Percentiles rank a stretch among this genome's conserved stretches.
These are phyloP conservation scores for Peromyscus attwateri DNA, from an alignment of 2,797 vertebrate genomes.

Conservation along the genomic window DNA sequence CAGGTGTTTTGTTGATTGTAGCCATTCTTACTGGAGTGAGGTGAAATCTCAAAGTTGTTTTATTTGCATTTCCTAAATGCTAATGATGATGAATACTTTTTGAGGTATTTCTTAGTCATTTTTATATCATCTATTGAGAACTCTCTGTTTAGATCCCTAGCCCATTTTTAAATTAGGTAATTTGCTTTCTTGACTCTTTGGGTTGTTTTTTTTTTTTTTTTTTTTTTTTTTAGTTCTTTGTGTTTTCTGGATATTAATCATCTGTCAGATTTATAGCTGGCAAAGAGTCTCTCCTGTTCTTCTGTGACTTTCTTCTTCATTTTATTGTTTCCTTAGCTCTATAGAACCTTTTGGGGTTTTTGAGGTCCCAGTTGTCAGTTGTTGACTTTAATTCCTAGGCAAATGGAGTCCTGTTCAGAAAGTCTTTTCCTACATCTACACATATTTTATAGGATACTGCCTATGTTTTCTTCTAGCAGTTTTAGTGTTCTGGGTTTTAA, in stretches of 20 bases:
- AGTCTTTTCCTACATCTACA: background rate
- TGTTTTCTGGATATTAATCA: background rate
- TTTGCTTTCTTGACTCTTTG: background rate
- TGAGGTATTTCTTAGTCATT: background rate
- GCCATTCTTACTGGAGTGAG: background rate
- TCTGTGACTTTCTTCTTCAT: background rate
- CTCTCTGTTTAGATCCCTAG: background rate
- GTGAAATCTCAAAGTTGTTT: background rate
- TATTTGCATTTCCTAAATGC: background rate
- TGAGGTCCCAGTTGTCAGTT: background rate
- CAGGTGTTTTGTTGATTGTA: background rate
- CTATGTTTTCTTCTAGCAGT: background rate
- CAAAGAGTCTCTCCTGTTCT: background rate
- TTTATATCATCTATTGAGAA: background rate
- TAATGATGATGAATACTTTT: background rate
- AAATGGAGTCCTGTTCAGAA: background rate
- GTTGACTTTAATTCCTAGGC: background rate
- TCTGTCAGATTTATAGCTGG: background rate
- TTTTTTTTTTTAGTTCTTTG: background rate
- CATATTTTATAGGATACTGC: background rate
- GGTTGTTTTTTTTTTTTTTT: background rate
- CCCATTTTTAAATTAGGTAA: background rate
- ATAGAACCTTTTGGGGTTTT: background rate
- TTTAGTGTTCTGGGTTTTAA: background rate
- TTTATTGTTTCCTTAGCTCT: background rate